These are phyloP conservation scores for Aegypius monachus DNA, from an alignment of 2,113 vertebrate species.

Conservation along the genomic window DNA sequence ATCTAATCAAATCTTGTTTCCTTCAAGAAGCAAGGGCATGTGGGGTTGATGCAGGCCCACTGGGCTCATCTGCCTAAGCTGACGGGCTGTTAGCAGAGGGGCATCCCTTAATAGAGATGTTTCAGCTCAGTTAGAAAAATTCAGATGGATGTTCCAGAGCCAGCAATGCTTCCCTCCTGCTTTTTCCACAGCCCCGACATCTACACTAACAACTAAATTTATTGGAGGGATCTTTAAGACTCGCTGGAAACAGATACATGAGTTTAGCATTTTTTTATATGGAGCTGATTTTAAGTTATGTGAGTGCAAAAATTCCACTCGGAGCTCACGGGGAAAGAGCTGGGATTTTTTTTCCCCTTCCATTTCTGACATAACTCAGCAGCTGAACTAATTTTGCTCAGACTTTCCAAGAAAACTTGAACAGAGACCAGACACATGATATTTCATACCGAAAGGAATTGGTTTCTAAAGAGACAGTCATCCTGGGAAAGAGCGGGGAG, in stretches of 20 bases:
- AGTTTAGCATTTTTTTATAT: neutral
- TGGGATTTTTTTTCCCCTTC: neutral
- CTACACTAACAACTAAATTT: neutral
- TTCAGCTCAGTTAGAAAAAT: neutral
- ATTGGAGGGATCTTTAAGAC: neutral
- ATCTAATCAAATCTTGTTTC: neutral
- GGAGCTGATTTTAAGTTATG: neutral
- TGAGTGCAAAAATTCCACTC: neutral
- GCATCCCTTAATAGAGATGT: neutral
- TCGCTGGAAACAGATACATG: neutral
- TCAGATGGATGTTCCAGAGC: neutral
- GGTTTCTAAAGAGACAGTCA: neutral
- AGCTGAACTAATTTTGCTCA: constrained; percentile 25
- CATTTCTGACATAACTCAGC: neutral
- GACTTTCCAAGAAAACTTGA: constrained; percentile 23
- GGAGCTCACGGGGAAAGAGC: neutral
- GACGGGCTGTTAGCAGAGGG: neutral
- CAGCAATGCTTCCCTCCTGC: neutral
- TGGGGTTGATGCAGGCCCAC: neutral
- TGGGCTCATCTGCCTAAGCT: neutral
- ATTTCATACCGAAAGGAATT: neutral
- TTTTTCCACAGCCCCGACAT: neutral
- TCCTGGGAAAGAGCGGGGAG: neutral
- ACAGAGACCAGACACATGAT: neutral
- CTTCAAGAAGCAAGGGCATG: neutral